Evolutionary conservation across 2,113 vertebrate species (phyloP), one percentile per base, ranked within the genome.

Genomic region (Sterrhoptilus dennistouni): DNA sequence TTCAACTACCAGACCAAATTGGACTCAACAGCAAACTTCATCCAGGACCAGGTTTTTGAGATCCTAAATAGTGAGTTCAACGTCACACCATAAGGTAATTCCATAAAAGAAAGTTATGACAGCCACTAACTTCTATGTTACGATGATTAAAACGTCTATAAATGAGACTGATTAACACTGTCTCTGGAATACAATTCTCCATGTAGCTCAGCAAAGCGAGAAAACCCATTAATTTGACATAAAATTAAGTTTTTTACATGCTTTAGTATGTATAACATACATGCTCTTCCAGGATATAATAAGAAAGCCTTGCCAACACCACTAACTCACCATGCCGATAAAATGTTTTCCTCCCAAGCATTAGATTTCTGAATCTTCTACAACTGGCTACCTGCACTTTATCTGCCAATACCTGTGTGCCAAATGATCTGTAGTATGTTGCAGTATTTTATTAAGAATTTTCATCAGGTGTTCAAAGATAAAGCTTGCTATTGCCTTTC

Each of bases 321-420:
- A 69, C 24, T 57, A 57, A 29, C 29, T 89, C 33, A 38, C 40
- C 35, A 82, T 11, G 28, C 47, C 91, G 72, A 69, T 60, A 52
- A 81, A 81, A 52, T 27, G 1, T 5, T 24, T 71, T 76, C 22
- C 40, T 81, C 40, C 28, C 72, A 83, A 85, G 20, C 53, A 45
- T 50, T 50, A 80, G 5, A 44, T 57, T 79, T 79, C 63, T 50
- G 11, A 85, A n/a, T 50, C 28, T 21, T 82, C 40, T 79, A 0
- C 49, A 60, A 65, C 9, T 29, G 25, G 23, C 20, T 75, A 75
- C 4, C 24, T 72, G 23, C 44, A 57, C 60, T 90, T 89, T 33
- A 84, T 31, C n/a, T 54, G 38, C 24, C 1, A 1, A 60, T 12
- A 60, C 2, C 9, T 24, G 1, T 1, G 24, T 23, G 25, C 36